These are phyloP conservation scores for Noctua janthina DNA, from an alignment of 2,888 invertebrate species.

Conservation along the genomic window DNA sequence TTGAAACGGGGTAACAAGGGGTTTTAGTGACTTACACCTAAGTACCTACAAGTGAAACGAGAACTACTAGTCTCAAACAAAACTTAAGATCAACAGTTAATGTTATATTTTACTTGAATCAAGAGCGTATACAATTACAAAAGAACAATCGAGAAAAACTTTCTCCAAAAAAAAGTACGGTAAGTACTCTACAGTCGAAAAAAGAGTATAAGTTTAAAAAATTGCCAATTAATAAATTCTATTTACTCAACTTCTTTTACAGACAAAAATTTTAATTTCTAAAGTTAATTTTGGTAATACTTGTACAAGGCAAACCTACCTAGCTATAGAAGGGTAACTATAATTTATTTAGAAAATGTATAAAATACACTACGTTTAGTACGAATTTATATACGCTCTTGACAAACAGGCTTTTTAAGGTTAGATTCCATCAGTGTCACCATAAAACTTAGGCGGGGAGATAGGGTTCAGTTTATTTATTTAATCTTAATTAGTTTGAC, in stretches of 20 bases:
- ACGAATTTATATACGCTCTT: slow-evolving; percentile 56
- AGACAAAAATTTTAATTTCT: slow-evolving; percentile 5
- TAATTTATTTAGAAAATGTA: background rate
- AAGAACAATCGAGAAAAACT: background rate
- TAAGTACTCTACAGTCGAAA: slow-evolving; percentile 24
- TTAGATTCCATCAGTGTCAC: slow-evolving; percentile 54
- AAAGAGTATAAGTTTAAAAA: slow-evolving; percentile 20
- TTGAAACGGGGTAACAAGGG: slow-evolving; percentile 17
- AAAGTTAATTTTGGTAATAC: slow-evolving; percentile 30
- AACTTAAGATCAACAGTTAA: slow-evolving; percentile 56
- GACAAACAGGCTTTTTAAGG: slow-evolving; percentile 34
- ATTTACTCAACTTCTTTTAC: slow-evolving; percentile 39
- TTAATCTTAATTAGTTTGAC: background rate
- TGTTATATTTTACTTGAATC: slow-evolving; percentile 50
- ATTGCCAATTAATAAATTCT: slow-evolving; percentile 41
- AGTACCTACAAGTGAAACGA: slow-evolving; percentile 62
- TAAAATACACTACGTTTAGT: slow-evolving; percentile 37
- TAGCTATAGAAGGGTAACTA: slow-evolving; percentile 36
- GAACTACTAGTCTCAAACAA: slow-evolving; percentile 63
- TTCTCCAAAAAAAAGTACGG: background rate
- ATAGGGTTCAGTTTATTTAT: slow-evolving; percentile 17
- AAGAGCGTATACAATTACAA: slow-evolving; percentile 57
- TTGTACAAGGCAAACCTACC: slow-evolving; percentile 30
- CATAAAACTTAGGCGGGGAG: slow-evolving; percentile 32
- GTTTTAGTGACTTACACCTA: slow-evolving; percentile 58